Base-by-base conservation (phyloP, 2,888 invertebrate species). In the Andrena praecox region DNA sequence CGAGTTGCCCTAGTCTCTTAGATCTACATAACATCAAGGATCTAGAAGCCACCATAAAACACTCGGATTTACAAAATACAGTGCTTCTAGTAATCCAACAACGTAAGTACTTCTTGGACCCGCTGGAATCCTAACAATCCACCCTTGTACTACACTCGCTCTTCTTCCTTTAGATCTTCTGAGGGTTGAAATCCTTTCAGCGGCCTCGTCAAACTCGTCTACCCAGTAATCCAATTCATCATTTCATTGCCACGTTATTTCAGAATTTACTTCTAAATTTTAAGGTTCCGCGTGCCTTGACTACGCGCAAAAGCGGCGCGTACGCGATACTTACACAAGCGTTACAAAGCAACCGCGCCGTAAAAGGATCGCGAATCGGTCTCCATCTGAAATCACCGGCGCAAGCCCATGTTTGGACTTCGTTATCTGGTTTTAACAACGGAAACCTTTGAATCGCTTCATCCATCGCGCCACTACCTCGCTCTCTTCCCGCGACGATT, bases 291-390 rank as follows among this genome's bases (percentile, higher is more conserved):
- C 42, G 10, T 8, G 4, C 56, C 56, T 27, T n/a, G 10, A 35
- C 29, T 35, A 5, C 10, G 29, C 4, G 59, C 16, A 60, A 24
- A 42, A 20, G 29, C 7, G 24, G 27, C 59, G 16, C 48, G 24
- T 31, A 31, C 20, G 20, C 12, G 8, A 59, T 27, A 7, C 72
- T 42, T 27, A 20, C 42, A 20, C 35, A 60, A 16, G 24, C 59
- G 24, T n/a, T 56, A 7, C 63, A 69, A 66, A 52, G 81, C 62
- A 70, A 35, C 29, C 70, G n/a, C 10, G 56, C 85, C 85, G 70
- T 85, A 85, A 85, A 85, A 84, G 85, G 85, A 70, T 72, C 27
- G 85, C 69, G 84, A 75, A 81, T 80, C 85, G 74, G 67, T 67
- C 77, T 75, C 84, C 80, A 75, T 84, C 72, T 77, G 84, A 85